phyloP scores from a whole-genome alignment of 1,140 invertebrate species.

The Latrodectus geometricus region DNA sequence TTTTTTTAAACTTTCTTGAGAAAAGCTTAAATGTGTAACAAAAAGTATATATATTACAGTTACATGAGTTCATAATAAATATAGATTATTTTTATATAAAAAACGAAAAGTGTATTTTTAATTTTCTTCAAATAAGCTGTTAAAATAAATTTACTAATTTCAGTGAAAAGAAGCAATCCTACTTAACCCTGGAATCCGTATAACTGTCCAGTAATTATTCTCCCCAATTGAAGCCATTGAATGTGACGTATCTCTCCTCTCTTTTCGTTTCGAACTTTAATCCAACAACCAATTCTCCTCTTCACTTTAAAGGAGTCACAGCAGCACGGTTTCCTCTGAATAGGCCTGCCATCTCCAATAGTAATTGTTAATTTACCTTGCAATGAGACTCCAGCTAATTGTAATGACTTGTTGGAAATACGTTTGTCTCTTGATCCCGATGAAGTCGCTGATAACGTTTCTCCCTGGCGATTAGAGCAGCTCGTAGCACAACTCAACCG shows the following conservation, averaged over 20 bases:
- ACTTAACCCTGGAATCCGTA: no score
- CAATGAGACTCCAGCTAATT: conserved; percentile 21
- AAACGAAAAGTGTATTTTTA: no score
- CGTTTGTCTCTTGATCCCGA: conserved; percentile 9
- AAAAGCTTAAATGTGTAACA: no score
- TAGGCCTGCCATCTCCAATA: neutral
- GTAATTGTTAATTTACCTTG: conserved; percentile 35
- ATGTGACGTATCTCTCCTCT: neutral
- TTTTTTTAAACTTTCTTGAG: no score
- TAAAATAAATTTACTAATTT: no score
- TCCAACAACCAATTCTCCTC: neutral
- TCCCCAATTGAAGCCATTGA: no score
- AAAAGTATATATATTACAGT: no score
- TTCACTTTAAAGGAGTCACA: neutral
- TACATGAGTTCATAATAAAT: no score
- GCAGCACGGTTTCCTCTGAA: neutral
- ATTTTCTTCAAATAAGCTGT: no score
- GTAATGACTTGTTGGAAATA: conserved; percentile 42
- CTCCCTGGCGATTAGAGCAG: neutral
- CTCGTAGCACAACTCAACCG: neutral
- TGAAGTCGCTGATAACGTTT: neutral
- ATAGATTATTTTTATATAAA: no score
- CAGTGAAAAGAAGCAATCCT: no score
- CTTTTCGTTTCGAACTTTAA: neutral
- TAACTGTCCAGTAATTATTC: no score